Evolutionary conservation across 2,113 vertebrate genomes (phyloP), one percentile per base, ranked within the genome.

Genomic region (Elephas maximus): DNA sequence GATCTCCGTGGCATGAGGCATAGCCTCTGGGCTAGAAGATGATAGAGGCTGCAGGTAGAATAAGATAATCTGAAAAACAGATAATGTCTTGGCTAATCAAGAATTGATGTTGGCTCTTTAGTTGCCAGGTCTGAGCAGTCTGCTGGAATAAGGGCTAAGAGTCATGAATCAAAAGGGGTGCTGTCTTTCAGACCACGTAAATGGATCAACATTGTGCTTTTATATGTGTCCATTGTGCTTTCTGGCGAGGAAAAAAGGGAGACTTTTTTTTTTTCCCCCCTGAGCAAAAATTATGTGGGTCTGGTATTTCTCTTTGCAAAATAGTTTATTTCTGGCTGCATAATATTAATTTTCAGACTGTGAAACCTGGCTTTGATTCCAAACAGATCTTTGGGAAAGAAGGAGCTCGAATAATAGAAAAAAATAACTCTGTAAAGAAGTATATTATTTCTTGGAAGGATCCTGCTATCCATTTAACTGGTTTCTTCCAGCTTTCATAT

Each of bases 291-390:
- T 92, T 86, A 93, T 97, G 62, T 82, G 90, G 57, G 85, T 96
- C 92, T 98, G 96, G 93, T 96, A 97, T 97, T 97, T 97, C 97
- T 97, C 96, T 97, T 96, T 97, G 81, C 71, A 96, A 95, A 97
- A 96, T 97, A 96, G 97, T 97, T 97, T 97, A 97, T 97, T 97
- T 96, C 95, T 97, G 92, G 85, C 93, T 94, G 41, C n/a, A 57
- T 77, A 94, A 90, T 86, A 90, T 97, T 97, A 91, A 96, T 97
- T 98, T 95, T 97, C 95, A 97, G 96, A 85, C 95, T 96, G 96
- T 97, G 95, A 97, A 97, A 97, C n/a, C 88, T 97, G 95, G 95
- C 96, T 97, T 96, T 95, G 84, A 90, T 95, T 96, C 96, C 90
- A 96, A 93, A 92, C 71, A 93, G 77, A 93, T 93, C 94, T 96